Percentiles rank a stretch among this genome's conserved stretches.
phyloP scores from a whole-genome alignment of 2,797 vertebrate species.

The Onychomys leucogaster region DNA sequence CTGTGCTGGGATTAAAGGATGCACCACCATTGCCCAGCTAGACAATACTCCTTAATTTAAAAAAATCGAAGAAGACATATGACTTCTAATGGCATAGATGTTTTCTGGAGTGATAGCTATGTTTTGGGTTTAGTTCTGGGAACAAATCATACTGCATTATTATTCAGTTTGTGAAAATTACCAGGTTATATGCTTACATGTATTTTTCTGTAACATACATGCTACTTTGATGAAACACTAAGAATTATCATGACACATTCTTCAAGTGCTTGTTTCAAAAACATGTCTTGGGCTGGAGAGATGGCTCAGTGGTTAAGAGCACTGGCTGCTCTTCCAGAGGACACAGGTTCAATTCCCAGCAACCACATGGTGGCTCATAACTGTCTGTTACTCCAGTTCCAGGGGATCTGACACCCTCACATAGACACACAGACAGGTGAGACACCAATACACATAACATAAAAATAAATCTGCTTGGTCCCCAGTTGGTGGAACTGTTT shows the following conservation, averaged over 20 bases:
- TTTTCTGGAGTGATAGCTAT: not conserved
- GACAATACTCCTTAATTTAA: too few species aligned
- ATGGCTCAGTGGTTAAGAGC: too few species aligned
- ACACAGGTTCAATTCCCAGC: too few species aligned
- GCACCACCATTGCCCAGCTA: too few species aligned
- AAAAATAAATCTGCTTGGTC: not conserved
- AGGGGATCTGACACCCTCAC: not conserved
- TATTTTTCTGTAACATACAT: not conserved
- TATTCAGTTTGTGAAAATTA: not conserved
- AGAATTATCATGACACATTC: not conserved
- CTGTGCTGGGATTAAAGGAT: too few species aligned
- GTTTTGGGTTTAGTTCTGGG: not conserved
- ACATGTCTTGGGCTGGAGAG: not conserved
- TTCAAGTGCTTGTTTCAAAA: not conserved
- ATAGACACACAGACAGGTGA: not conserved
- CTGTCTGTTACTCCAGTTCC: too few species aligned
- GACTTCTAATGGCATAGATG: too few species aligned
- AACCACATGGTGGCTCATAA: too few species aligned
- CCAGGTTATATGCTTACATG: not conserved
- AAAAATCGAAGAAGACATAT: too few species aligned
- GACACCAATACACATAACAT: not conserved
- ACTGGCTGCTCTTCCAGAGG: too few species aligned
- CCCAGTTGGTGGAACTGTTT: not conserved
- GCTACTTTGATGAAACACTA: conserved; percentile 17
- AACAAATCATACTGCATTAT: not conserved